Percentiles rank a stretch among this genome's conserved stretches.
These are phyloP conservation scores for Uloborus diversus DNA, from an alignment of 1,140 invertebrate species.

Conservation along the genomic window DNA sequence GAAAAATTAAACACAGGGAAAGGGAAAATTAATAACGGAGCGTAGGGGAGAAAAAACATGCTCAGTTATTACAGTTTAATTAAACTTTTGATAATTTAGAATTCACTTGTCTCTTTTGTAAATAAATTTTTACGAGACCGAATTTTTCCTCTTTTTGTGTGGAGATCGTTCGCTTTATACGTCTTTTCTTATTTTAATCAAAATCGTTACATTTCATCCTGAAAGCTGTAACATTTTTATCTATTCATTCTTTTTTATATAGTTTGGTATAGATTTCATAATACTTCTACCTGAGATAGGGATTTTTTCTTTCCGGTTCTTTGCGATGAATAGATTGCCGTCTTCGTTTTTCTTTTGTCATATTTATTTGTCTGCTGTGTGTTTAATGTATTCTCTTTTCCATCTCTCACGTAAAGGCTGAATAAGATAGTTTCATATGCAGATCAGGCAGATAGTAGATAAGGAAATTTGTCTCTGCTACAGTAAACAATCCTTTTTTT, in stretches of 20 bases:
- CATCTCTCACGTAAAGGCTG: no score
- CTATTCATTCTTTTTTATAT: no score
- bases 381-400: no score
- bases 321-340: neutral
- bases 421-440: no score
- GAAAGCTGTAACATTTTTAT: no score
- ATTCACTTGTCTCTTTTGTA: constrained; percentile 50
- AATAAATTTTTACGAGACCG: constrained; percentile 35
- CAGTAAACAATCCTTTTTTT: no score
- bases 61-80: constrained; percentile 50
- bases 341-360: no score
- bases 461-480: no score
- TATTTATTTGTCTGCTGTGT: no score
- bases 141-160: constrained; percentile 4
- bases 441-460: no score
- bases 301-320: neutral
- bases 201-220: constrained; percentile 46
- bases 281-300: constrained; percentile 12
- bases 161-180: neutral
- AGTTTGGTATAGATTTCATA: constrained; percentile 32
- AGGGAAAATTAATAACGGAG: constrained; percentile 46
- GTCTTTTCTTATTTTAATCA: constrained; percentile 44
- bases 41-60: constrained; percentile 15
- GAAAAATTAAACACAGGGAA: constrained; percentile 18
- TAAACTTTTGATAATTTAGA: constrained; percentile 56